phyloP scores from a whole-genome alignment of 1,140 invertebrate genomes.

The Bradynema listronoti region DNA sequence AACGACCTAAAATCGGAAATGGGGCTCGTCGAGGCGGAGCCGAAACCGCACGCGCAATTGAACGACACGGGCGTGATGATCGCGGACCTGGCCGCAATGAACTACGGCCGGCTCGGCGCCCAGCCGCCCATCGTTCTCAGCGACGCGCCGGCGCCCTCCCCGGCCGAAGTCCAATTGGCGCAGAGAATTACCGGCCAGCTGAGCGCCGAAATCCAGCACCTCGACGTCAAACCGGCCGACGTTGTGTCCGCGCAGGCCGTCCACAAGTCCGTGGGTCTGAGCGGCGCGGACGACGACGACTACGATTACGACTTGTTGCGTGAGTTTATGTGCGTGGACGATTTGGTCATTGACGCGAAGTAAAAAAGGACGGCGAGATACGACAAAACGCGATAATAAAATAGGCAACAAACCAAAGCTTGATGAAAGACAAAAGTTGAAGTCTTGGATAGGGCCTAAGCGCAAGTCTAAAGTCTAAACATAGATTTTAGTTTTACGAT shows the following conservation, averaged over 20 bases:
- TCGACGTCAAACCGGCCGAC: slow-evolving; percentile 14
- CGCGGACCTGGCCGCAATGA: slow-evolving; percentile 19
- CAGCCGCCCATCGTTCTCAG: slow-evolving; percentile 7
- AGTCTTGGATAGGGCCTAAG: too few species aligned
- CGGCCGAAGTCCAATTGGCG: slow-evolving; percentile 26
- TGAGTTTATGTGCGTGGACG: slow-evolving; percentile 19
- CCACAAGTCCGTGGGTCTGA: slow-evolving; percentile 32
- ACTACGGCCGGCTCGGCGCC: slow-evolving; percentile 17
- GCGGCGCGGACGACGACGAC: slow-evolving; percentile 27
- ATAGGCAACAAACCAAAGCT: too few species aligned
- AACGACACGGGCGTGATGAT: slow-evolving; percentile 14
- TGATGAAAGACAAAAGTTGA: too few species aligned
- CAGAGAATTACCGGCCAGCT: slow-evolving; percentile 14
- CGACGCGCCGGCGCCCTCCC: slow-evolving; percentile 7
- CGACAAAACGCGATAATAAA: too few species aligned
- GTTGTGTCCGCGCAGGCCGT: slow-evolving; percentile 17
- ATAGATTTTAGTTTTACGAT: too few species aligned
- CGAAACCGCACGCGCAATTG: background rate
- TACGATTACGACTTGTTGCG: slow-evolving; percentile 29
- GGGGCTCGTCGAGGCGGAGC: slow-evolving; percentile 6
- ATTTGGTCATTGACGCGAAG: too few species aligned
- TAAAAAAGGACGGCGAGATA: too few species aligned
- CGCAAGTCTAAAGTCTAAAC: too few species aligned
- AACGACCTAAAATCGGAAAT: slow-evolving; percentile 16
- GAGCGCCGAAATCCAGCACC: slow-evolving; percentile 10